phyloP scores from a whole-genome alignment of 2,888 invertebrate genomes.

The Phaonia tiefii region DNA sequence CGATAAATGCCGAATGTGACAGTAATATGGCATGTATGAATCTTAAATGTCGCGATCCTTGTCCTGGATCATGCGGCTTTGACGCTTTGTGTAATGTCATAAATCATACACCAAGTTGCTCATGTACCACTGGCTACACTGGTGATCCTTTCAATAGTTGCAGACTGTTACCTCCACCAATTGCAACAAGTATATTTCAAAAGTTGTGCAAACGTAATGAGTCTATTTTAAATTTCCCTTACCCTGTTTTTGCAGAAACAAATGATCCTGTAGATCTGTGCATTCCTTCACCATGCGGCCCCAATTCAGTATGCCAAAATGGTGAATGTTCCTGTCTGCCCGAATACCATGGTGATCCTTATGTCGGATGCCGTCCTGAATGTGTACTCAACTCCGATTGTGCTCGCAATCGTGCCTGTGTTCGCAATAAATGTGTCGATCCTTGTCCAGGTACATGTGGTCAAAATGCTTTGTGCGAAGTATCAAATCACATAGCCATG shows the following conservation, averaged over 20 bases:
- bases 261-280: conserved; percentile 83
- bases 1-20: conserved; percentile 87
- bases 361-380: conserved; percentile 89
- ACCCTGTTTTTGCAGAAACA: conserved; percentile 69
- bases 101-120: conserved; percentile 89
- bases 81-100: conserved; percentile 87
- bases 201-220: too few species aligned
- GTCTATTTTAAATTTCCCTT: neutral
- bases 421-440: conserved; percentile 90
- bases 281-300: conserved; percentile 89
- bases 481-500: conserved; percentile 86
- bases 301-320: conserved; percentile 87
- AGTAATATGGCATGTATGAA: conserved; percentile 87
- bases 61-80: conserved; percentile 88
- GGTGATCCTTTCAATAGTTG: conserved; percentile 90
- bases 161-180: conserved; percentile 82
- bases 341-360: conserved; percentile 90
- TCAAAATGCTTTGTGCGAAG: conserved; percentile 87
- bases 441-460: conserved; percentile 93
- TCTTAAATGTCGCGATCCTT: conserved; percentile 88
- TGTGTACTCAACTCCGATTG: conserved; percentile 91
- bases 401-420: conserved; percentile 87
- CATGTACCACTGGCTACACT: conserved; percentile 86
- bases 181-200: conserved; percentile 74
- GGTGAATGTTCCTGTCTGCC: conserved; percentile 88